Evolutionary conservation across 2,797 vertebrate species (phyloP).

Genomic region (Austrolebias charrua): DNA sequence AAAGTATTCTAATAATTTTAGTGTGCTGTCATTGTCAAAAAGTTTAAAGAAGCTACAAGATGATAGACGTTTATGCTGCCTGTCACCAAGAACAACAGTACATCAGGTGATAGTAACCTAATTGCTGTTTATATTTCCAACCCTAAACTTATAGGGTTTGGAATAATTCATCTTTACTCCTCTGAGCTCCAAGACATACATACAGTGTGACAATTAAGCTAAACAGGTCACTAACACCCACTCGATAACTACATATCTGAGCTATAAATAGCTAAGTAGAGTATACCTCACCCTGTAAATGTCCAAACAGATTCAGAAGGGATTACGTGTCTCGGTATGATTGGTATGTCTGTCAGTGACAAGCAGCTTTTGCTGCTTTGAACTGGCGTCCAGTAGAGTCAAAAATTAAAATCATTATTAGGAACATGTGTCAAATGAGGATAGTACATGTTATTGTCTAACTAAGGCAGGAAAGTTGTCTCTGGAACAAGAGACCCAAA

Average conservation of each 20-base stretch:
- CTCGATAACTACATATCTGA: conserved; percentile 47
- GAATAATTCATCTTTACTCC: conserved; percentile 29
- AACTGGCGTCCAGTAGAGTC: conserved; percentile 39
- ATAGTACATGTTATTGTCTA: conserved; percentile 6
- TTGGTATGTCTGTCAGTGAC: conserved; percentile 62
- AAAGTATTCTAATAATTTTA: conserved; percentile 38
- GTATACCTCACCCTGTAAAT: conserved; percentile 41
- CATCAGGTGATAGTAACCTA: conserved; percentile 15
- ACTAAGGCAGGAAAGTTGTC: conserved; percentile 38
- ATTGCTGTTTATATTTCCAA: conserved; percentile 35
- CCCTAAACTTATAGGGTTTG: conserved; percentile 42
- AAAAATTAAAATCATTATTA: conserved; percentile 51
- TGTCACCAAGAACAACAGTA: conserved; percentile 5
- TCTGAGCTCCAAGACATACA: conserved; percentile 30
- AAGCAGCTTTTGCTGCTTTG: conserved; percentile 48
- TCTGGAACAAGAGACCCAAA: conserved; percentile 9
- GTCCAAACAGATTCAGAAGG: conserved; percentile 53
- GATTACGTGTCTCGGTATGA: conserved; percentile 75
- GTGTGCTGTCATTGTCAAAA: conserved; percentile 12
- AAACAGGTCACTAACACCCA: conserved; percentile 42
- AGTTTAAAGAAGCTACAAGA: conserved; percentile 12
- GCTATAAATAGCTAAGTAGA: conserved; percentile 45
- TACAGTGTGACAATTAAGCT: conserved; percentile 40
- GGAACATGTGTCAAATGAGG: conserved; percentile 18
- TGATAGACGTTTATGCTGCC: conserved; percentile 13